phyloP scores from a whole-genome alignment of 2,113 vertebrate species.

The Lophotis ruficrista region DNA sequence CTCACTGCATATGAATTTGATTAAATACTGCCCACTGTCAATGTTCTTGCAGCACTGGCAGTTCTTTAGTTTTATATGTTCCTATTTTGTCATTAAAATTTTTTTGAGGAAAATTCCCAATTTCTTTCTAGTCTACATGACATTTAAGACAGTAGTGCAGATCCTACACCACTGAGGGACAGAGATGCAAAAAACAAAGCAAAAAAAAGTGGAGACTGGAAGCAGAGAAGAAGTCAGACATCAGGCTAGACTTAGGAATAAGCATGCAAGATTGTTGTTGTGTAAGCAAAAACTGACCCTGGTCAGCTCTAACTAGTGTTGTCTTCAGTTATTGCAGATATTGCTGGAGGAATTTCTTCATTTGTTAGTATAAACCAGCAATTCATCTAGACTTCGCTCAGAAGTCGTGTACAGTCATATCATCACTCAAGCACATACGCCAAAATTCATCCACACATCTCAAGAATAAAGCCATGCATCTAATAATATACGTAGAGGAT shows the following conservation, averaged over 20 bases:
- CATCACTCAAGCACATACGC: background rate
- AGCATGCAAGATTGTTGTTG: background rate
- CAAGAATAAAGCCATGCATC: background rate
- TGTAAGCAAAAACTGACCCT: constrained; percentile 3
- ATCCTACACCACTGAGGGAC: background rate
- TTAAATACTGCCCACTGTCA: background rate
- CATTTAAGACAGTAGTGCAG: background rate
- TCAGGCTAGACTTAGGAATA: background rate
- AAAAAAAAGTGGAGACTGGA: background rate
- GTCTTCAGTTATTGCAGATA: constrained; percentile 7
- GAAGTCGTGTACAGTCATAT: constrained; percentile 1
- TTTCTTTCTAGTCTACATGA: background rate
- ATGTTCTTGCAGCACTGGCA: background rate
- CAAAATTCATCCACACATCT: background rate
- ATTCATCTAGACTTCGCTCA: constrained; percentile 35
- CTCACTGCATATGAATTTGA: background rate
- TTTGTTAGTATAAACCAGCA: constrained; percentile 59
- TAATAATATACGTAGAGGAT: background rate
- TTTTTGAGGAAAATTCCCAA: background rate
- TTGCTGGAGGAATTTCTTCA: constrained; percentile 35
- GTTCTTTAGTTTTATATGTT: background rate
- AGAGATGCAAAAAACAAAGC: background rate
- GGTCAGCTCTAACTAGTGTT: background rate
- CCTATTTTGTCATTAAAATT: background rate
- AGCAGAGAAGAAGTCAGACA: background rate